Base-by-base conservation (phyloP, 2,113 vertebrate genomes). In the Carlito syrichta region DNA sequence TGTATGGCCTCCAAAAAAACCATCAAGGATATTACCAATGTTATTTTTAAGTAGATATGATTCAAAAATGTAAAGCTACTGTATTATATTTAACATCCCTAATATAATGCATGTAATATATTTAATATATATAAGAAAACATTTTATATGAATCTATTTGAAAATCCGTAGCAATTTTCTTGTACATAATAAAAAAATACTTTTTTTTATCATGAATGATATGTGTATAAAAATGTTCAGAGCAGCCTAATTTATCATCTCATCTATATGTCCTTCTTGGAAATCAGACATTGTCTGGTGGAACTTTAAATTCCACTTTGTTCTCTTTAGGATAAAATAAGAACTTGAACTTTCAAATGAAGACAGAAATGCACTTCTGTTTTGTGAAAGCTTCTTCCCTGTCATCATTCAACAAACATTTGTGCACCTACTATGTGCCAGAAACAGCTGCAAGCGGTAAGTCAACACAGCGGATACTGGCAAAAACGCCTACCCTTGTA, bases 71-170 rank as follows among this genome's bases (percentile, higher is more conserved):
- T 78, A 92, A 62, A 89, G 25, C 17, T 60, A 95, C 4, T 68
- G 0, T 52, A 88, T n/a, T 45, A 62, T 56, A 83, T 40, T 94
- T 95, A 77, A 94, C 32, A 81, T 63, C n/a, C n/a, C 6, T n/a
- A n/a, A n/a, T n/a, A n/a, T n/a, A n/a, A n/a, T n/a, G n/a, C n/a
- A n/a, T 68, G 0, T 52, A 88, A 40, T 45, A 62, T 56, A 83
- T 40, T 94, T 95, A 77, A 94, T n/a, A 81, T 63, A 77, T 45
- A 86, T 35, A 20, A 89, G 89, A 87, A 60, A 8, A 52, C 77
- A 63, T n/a, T 35, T 86, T 23, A 23, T 56, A 52, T 60, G 27
- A 27, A 20, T 58, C 6, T 77, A 30, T n/a, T 58, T 94, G 77
- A 95, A 97, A 96, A 93, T 38, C 6, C 23, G 54, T 1, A 94